A percentile compares a stretch with the other conserved stretches of the same genome.
Evolutionary conservation across 2,797 vertebrate genomes (phyloP).

Genomic region (Eleutherodactylus coqui): DNA sequence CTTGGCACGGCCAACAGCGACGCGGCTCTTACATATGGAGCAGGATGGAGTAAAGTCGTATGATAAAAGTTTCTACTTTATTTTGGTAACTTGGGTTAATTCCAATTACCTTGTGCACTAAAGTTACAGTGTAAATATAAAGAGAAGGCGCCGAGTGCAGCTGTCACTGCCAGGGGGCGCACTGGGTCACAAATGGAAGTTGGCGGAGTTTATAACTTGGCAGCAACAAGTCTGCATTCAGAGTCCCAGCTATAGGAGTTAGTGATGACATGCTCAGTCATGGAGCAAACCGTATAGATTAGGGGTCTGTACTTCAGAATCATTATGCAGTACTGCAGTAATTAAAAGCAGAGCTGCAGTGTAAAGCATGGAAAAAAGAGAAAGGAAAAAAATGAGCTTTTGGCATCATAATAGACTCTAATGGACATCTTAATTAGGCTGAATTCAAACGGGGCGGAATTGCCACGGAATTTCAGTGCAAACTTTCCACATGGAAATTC

Average conservation of each 20-base stretch:
- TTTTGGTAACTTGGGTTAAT: background rate
- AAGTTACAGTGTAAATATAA: background rate
- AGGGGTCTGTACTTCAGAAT: background rate
- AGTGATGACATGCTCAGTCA: background rate
- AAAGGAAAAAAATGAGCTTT: no score
- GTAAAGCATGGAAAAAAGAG: background rate
- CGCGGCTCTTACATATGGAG: slow-evolving; percentile 3
- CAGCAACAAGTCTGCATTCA: no score
- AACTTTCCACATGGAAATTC: no score
- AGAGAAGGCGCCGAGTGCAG: background rate
- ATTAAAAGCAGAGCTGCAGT: background rate
- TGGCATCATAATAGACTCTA: no score
- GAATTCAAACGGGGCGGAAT: no score
- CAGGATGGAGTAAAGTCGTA: slow-evolving; percentile 4
- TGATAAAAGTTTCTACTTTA: background rate
- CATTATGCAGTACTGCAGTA: background rate
- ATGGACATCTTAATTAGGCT: no score
- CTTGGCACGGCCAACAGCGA: slow-evolving; percentile 10
- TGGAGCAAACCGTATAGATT: background rate
- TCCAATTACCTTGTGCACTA: background rate
- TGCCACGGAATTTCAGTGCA: no score
- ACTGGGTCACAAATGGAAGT: background rate
- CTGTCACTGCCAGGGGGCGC: background rate
- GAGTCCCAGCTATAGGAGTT: no score
- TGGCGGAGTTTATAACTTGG: background rate